Base-by-base conservation (phyloP, 2,797 vertebrate species). In the Nannoperca australis region DNA sequence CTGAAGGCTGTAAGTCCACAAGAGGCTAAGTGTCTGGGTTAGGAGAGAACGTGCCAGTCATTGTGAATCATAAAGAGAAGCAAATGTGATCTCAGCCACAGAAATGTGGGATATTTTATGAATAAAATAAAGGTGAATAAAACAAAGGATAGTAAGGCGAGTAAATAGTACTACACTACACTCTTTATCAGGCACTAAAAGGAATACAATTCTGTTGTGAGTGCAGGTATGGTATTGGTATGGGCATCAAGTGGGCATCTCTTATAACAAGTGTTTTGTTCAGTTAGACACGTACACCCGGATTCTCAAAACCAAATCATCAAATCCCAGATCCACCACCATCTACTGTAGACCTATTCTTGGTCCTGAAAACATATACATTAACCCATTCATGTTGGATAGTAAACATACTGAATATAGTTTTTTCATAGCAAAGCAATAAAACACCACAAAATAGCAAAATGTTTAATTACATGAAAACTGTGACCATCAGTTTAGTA, bases 1-100 rank as follows among this genome's bases (percentile, higher is more conserved):
- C 69, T 69, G 32, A 86, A 72, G 79, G 65, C 71, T 76, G 69
- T 30, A 51, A 74, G 83, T 81, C 69, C 83, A 82, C 76, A 69
- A 81, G 58, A 83, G 75, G 79, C 82, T 81, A 80, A 83, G 74
- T 78, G 73, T 85, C 78, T 84, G 76, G 55, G 78, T 69, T 65
- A 32, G 77, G 36, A 76, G 70, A 76, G 36, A 70, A 67, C 72
- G 66, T 79, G 83, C 61, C 70, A 75, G 81, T 81, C 70, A 54
- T 49, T 77, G 66, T 84, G 83, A 85, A 85, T 85, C 81, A 88
- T 60, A 45, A 80, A 85, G 70, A 74, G 30, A 66, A 70, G 50
- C 67, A 76, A 79, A 81, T 76, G 42, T 64, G 49, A 75, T 64
- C 67, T 72, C 40, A 60, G 53, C 45, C 27, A 44, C 11, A 62